Conservation (phyloP, 2,797 vertebrate genomes). For the Myotis findleyi region DNA sequence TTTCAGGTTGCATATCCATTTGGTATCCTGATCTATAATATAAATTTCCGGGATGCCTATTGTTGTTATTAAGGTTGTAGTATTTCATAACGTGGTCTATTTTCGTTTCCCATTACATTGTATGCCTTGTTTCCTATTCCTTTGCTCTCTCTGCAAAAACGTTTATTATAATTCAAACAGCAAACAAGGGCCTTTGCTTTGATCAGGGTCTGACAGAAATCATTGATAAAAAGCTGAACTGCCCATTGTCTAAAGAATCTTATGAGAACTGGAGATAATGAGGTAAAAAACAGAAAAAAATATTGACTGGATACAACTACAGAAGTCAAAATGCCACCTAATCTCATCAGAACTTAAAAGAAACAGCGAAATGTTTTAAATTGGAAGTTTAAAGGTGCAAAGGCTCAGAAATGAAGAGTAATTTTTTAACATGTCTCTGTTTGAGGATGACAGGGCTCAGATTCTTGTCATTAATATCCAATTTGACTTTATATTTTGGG, state of each 20-base stretch:
- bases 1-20: not conserved
- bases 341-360: slow-evolving; percentile 64
- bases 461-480: slow-evolving; percentile 57
- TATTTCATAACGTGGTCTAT: not conserved
- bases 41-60: not conserved
- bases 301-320: not conserved
- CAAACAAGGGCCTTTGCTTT: slow-evolving; percentile 48
- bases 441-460: slow-evolving; percentile 43
- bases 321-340: slow-evolving; percentile 39
- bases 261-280: slow-evolving; percentile 36
- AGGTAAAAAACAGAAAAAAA: slow-evolving; percentile 57
- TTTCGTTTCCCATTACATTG: not conserved
- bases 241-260: slow-evolving; percentile 16
- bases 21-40: slow-evolving; percentile 1
- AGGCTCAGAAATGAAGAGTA: not conserved
- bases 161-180: not conserved
- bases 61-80: not conserved
- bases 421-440: slow-evolving; percentile 38
- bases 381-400: slow-evolving; percentile 42
- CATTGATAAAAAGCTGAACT: slow-evolving; percentile 36
- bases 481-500: slow-evolving; percentile 26
- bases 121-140: not conserved
- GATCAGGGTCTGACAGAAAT: slow-evolving; percentile 52
- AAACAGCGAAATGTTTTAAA: slow-evolving; percentile 63
- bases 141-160: not conserved